A percentile compares a stretch with the other conserved stretches of the same genome.
These are phyloP conservation scores for Platygyra sinensis DNA, from an alignment of 64 coral and sea anemone genomes.

Conservation along the genomic window DNA sequence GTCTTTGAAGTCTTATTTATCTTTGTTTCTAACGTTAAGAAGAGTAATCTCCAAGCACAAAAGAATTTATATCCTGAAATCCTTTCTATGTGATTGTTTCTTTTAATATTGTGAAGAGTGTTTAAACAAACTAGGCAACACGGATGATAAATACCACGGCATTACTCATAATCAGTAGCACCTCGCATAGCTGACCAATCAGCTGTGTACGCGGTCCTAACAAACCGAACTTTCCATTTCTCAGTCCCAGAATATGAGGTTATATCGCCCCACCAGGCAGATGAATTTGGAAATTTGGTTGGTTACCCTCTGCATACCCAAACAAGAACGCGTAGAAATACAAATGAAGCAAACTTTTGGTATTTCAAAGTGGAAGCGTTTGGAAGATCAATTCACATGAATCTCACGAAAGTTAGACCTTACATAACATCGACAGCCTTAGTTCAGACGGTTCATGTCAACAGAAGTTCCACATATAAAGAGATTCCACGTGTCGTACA, in stretches of 20 bases:
- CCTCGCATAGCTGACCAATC: conserved; percentile 37
- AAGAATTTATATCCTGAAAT: no score
- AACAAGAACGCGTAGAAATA: background rate
- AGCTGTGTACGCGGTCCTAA: background rate
- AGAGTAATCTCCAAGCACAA: no score
- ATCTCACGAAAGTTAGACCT: background rate
- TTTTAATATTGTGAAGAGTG: no score
- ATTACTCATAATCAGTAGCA: background rate
- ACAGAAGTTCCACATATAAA: background rate
- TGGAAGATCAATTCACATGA: background rate
- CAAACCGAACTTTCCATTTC: background rate
- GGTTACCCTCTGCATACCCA: background rate
- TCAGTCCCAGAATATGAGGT: conserved; percentile 49
- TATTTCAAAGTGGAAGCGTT: conserved; percentile 20
- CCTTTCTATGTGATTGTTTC: no score
- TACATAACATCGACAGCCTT: background rate
- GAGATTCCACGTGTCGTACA: background rate
- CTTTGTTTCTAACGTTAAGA: no score
- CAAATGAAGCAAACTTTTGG: background rate
- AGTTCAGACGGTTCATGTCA: background rate
- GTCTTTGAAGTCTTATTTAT: no score
- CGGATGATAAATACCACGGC: no score
- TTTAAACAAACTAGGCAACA: no score
- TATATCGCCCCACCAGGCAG: background rate
- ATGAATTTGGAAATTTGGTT: conserved; percentile 2